These are phyloP conservation scores for Steinernema khuongi DNA, from an alignment of 1,140 invertebrate species.

Conservation along the genomic window DNA sequence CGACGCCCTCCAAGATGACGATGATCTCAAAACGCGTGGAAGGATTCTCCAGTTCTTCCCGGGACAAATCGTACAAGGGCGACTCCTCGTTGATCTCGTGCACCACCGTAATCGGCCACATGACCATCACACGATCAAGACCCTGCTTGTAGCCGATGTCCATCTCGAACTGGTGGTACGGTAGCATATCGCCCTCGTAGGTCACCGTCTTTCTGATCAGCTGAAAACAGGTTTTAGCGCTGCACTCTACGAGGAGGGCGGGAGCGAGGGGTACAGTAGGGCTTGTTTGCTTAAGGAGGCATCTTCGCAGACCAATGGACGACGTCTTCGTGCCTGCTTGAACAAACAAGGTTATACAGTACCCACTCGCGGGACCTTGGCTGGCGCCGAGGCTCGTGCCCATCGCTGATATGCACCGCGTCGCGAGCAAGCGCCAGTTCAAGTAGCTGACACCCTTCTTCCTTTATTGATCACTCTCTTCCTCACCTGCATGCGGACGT, in stretches of 20 bases:
- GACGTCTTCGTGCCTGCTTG: no score
- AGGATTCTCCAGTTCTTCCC: constrained; percentile 18
- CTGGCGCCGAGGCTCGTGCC: no score
- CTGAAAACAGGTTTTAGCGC: not conserved
- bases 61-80: constrained; percentile 36
- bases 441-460: no score
- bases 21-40: constrained; percentile 44
- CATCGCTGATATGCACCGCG: no score
- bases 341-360: no score
- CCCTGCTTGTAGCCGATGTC: constrained; percentile 30
- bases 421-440: no score
- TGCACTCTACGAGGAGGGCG: not conserved
- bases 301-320: not conserved
- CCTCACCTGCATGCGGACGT: constrained; percentile 84
- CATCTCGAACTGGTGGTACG: constrained; percentile 43
- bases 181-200: constrained; percentile 26
- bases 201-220: not conserved
- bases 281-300: constrained; percentile 1
- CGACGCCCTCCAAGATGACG: constrained; percentile 53
- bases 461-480: no score
- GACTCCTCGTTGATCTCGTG: constrained; percentile 60
- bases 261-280: not conserved
- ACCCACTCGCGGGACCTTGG: no score
- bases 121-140: constrained; percentile 53
- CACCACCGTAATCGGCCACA: constrained; percentile 62